phyloP scores from a whole-genome alignment of 2,888 invertebrate species.

The Stenodera caucasica region DNA sequence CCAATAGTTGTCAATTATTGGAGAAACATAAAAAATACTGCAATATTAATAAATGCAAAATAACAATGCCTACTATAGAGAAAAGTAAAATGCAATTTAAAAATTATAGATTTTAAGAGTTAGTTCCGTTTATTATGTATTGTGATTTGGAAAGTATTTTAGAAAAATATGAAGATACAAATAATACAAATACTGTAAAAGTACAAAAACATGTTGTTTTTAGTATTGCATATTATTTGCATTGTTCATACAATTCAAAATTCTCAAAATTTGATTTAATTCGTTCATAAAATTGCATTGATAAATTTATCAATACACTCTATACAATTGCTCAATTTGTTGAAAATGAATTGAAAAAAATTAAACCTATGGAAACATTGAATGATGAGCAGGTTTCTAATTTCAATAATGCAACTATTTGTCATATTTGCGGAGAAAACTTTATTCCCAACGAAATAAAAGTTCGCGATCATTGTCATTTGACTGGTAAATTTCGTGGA shows the following conservation, averaged over 20 bases:
- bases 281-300: constrained; percentile 29
- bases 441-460: no score
- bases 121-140: no score
- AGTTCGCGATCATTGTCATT: constrained; percentile 41
- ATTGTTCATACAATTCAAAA: no score
- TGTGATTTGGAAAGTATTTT: no score
- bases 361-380: constrained; percentile 21
- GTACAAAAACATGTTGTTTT: no score
- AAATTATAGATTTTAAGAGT: no score
- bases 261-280: constrained; percentile 23
- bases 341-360: constrained; percentile 22
- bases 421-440: no score
- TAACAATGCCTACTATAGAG: not conserved
- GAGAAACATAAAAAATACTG: constrained; percentile 10
- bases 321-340: constrained; percentile 24
- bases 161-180: no score
- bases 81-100: no score
- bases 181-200: no score
- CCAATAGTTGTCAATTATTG: not conserved
- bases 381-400: no score
- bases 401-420: constrained; percentile 12
- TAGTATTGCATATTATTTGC: no score
- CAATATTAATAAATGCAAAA: constrained; percentile 5
- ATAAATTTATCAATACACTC: constrained; percentile 33
- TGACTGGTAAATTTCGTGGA: constrained; percentile 39